A percentile compares a stretch with the other conserved stretches of the same genome.
Conservation (phyloP, 2,113 vertebrate species). For the Trinectes maculatus region DNA sequence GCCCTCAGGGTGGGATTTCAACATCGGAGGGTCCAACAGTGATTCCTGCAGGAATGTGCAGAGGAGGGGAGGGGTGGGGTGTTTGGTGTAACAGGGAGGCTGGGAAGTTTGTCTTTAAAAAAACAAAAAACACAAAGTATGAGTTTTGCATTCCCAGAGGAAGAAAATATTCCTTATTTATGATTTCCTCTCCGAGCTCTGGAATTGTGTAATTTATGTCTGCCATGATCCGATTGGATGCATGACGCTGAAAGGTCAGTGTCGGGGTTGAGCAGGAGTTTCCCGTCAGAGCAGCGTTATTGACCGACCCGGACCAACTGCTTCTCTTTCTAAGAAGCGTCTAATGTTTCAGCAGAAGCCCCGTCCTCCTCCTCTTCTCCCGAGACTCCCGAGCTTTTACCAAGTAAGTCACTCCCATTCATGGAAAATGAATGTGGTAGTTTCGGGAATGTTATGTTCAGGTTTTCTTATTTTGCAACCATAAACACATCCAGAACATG, state of each 20-base stretch:
- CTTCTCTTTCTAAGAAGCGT: slow-evolving; percentile 6
- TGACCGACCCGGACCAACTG: not conserved
- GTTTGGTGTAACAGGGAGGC: not conserved
- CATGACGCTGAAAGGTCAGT: slow-evolving; percentile 62
- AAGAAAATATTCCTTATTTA: no score
- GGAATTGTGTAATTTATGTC: slow-evolving; percentile 26
- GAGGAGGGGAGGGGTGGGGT: not conserved
- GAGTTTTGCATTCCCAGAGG: not conserved
- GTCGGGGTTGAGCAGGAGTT: not conserved
- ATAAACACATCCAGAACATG: not conserved
- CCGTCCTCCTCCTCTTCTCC: not conserved
- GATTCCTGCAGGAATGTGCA: slow-evolving; percentile 51
- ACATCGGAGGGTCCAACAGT: slow-evolving; percentile 16
- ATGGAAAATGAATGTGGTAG: not conserved
- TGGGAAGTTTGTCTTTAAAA: no score
- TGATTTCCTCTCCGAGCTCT: no score
- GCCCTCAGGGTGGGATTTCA: slow-evolving; percentile 58
- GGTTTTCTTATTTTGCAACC: not conserved
- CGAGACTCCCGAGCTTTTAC: slow-evolving; percentile 2
- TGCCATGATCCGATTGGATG: slow-evolving; percentile 45
- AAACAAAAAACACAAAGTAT: slow-evolving; percentile 47
- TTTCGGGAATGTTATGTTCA: not conserved
- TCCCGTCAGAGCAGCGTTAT: not conserved
- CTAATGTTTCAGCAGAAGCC: not conserved
- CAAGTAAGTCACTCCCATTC: not conserved